Evolutionary conservation across 2,113 vertebrate species (phyloP).

Genomic region (Peromyscus maniculatus): DNA sequence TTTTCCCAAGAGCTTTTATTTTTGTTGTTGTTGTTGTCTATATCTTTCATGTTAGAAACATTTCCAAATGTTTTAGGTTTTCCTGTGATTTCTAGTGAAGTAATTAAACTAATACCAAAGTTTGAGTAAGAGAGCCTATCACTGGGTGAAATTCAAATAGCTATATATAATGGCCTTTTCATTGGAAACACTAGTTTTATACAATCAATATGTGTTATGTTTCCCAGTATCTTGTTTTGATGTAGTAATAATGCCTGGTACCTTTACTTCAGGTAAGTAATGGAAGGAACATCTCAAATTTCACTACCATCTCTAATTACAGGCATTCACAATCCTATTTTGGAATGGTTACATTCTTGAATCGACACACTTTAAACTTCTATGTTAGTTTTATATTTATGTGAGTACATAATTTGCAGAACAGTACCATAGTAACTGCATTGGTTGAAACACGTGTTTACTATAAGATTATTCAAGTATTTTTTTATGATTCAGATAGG

Average conservation of each 20-base stretch:
- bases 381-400: not conserved
- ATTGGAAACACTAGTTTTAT: too few relatives aligned
- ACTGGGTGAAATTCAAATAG: not conserved
- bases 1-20: not conserved
- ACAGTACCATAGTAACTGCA: not conserved
- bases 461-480: not conserved
- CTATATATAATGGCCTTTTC: not conserved
- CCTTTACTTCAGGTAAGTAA: not conserved
- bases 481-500: not conserved
- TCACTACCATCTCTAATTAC: not conserved
- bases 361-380: not conserved
- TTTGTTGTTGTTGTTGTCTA: not conserved
- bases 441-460: conserved; percentile 17
- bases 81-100: not conserved
- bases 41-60: not conserved
- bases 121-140: not conserved
- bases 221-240: not conserved
- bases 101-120: not conserved
- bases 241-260: not conserved
- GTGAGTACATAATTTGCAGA: not conserved
- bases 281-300: not conserved
- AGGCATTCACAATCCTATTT: not conserved
- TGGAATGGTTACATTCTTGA: not conserved
- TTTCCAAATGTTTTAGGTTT: not conserved
- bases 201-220: not conserved